Base-by-base conservation (phyloP, 2,888 invertebrate species). In the Cistogaster globosa region DNA sequence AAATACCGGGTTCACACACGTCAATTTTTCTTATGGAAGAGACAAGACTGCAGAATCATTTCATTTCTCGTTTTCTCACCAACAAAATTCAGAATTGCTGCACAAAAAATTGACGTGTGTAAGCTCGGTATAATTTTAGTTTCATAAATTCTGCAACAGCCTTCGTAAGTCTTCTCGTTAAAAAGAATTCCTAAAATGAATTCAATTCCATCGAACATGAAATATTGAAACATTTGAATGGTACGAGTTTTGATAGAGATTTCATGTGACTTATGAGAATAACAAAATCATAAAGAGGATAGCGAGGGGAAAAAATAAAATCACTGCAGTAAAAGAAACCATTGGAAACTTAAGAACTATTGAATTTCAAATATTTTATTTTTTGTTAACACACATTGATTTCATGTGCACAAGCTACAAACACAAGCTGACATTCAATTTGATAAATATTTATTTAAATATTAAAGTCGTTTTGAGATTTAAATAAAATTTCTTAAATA, bases 151-250 rank as follows among this genome's bases (percentile, higher is more conserved):
- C 1, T 9, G 9, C 16, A 18, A 20, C 12, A 11, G 14, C 2
- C 71, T 45, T 71, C 71, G 71, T 20, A 48, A 32, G 32, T 22
- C 38, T 62, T 20, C 22, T 51, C 32, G 20, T 51, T 62, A 62
- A 62, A 62, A 18, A 74, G n/a, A 62, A 74, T 74, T 62, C 26
- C 14, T 69, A 58, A 51, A 83, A 77, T 82, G 65, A 77, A 71
- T 71, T 71, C 58, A 76, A 71, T 71, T 53, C 69, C 82, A 78
- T 74, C 68, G 69, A 78, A 82, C 77, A 75, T 85, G 78, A 85
- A 78, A 82, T 85, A 82, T 85, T 74, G 81, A 60, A 84, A 63
- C 81, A 76, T 82, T 76, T 67, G 67, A 80, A 74, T 80, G 65
- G 74, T 45, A 62, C 67, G 74, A 67, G 80, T 45, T n/a, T 55